Evolutionary conservation across 2,113 vertebrate species (phyloP), one percentile per base, ranked within the genome.

Genomic region (Cygnus atratus): DNA sequence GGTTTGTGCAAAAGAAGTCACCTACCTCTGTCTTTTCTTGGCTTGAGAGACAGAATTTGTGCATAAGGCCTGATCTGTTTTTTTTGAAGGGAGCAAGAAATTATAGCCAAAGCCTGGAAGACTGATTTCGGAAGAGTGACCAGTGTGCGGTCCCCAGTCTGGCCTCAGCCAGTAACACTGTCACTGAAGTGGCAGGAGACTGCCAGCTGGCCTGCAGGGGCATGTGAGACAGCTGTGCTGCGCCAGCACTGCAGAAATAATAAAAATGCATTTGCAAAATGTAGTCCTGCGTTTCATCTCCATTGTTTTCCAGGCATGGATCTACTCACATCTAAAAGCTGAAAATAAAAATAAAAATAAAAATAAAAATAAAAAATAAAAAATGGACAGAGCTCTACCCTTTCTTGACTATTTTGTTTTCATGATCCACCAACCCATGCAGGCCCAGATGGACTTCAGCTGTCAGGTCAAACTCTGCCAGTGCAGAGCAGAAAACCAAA

Each of bases 181-280:
- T 31, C 19, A 22, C 46, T 54, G 66, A 25, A 29, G 44, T 3
- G 31, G 67, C 75, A 75, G 83, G 58, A 65, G 75, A 11, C 9
- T 54, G 75, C 71, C 78, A 82, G 62, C 63, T 62, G 65, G 79
- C 75, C 75, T 59, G 55, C 76, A 81, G 52, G 52, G 44, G 35
- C 0, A 1, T 14, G 21, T 0, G 0, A 65, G 55, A 68, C 59
- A 90, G 18, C 26, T 0, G 0, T 16, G 13, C 63, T n/a, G 44
- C 0, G 0, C 76, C 72, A 74, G 3, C 21, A 2, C 44, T 12
- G 52, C 3, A 2, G n/a, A 67, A 93, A 93, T 37, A 84, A 57
- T 57, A 57, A 78, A 81, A 84, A 50, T 5, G 5, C 82, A 33
- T 89, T 87, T 79, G 41, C 50, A 83, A 70, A 79, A 88, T 8